Conservation (phyloP, 2,113 vertebrate species). For the Alectura lathami region DNA sequence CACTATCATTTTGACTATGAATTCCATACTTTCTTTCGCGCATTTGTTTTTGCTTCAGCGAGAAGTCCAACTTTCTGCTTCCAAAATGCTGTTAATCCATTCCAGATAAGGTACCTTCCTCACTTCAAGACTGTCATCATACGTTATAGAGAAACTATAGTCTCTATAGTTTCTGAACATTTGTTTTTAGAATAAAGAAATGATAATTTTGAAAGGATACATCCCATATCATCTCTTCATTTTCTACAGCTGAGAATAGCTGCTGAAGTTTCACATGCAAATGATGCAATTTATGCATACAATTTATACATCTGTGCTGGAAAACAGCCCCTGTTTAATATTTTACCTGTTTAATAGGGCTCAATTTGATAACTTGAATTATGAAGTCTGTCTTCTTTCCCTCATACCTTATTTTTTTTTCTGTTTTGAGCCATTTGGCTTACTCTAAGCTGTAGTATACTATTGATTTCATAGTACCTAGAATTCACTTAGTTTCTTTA, state of each 20-base stretch:
- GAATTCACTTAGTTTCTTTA: neutral
- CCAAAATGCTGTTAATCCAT: neutral
- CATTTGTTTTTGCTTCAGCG: neutral
- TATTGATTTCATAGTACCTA: neutral
- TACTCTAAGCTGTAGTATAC: neutral
- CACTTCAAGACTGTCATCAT: neutral
- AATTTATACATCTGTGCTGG: accelerated
- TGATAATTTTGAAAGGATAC: neutral
- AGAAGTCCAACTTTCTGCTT: neutral
- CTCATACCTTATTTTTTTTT: neutral
- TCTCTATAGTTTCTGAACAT: neutral
- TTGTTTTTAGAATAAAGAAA: neutral
- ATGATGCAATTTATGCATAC: neutral
- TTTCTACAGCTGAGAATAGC: neutral
- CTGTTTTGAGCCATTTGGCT: neutral
- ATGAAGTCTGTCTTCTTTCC: neutral
- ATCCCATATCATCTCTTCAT: neutral
- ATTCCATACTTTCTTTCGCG: neutral
- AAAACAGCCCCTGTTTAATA: neutral
- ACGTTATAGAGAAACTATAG: no score
- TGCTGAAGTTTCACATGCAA: neutral
- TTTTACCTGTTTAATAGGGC: neutral
- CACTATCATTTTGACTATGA: neutral
- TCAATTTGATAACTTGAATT: neutral
- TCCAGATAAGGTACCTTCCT: neutral